Percentiles rank a stretch among this genome's conserved stretches.
Evolutionary conservation across 2,888 invertebrate species (phyloP).

Genomic region (Idaea dimidiata): DNA sequence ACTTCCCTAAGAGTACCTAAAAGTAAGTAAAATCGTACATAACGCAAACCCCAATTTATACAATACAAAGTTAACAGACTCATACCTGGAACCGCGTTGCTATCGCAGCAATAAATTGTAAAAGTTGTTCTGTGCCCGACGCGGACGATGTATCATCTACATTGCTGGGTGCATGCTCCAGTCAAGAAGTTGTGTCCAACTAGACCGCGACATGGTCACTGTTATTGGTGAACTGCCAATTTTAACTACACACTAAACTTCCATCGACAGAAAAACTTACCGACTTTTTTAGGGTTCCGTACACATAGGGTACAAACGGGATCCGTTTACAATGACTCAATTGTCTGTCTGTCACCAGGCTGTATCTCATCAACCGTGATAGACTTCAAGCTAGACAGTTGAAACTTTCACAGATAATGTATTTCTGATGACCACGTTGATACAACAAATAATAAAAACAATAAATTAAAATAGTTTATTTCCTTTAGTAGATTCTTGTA

Average conservation of each 20-base stretch:
- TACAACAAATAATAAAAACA: too few relatives aligned
- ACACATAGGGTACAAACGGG: too few relatives aligned
- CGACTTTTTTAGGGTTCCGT: too few relatives aligned
- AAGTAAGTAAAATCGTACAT: neutral
- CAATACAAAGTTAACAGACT: neutral
- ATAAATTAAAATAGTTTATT: too few relatives aligned
- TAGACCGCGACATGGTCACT: neutral
- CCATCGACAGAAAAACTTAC: neutral
- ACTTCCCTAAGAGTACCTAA: too few relatives aligned
- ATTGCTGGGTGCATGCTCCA: neutral
- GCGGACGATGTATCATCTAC: neutral
- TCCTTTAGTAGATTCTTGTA: too few relatives aligned
- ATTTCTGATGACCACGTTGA: too few relatives aligned
- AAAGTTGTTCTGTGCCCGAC: neutral
- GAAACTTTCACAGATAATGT: too few relatives aligned
- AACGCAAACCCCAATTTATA: neutral
- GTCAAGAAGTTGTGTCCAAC: neutral
- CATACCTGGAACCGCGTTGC: neutral
- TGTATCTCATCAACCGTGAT: too few relatives aligned
- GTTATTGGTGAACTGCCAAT: neutral
- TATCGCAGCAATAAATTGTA: neutral
- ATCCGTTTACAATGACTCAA: too few relatives aligned
- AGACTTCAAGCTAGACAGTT: too few relatives aligned
- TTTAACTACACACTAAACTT: neutral
- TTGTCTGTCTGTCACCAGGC: too few relatives aligned